phyloP scores from a whole-genome alignment of 2,113 vertebrate genomes.

The Passer montanus region DNA sequence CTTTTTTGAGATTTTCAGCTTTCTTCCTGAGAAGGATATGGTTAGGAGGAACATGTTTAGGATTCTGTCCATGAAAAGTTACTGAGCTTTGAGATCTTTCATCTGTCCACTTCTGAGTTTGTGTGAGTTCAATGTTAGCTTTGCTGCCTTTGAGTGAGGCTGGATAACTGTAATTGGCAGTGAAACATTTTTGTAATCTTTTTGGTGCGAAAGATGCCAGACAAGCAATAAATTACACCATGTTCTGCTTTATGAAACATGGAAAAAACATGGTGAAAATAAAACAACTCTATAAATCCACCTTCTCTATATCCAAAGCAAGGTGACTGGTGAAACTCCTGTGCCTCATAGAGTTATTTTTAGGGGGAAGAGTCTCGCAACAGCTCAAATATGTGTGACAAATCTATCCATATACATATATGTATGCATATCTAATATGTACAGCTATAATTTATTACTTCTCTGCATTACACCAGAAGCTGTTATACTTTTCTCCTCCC shows the following conservation, averaged over 20 bases:
- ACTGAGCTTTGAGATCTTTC: slow-evolving; percentile 9
- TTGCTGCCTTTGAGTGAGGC: neutral
- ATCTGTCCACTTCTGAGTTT: neutral
- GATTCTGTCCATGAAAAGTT: neutral
- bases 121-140: neutral
- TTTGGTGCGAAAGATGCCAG: neutral
- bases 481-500: neutral
- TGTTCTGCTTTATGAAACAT: slow-evolving; percentile 52
- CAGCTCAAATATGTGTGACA: neutral
- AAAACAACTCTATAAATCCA: neutral
- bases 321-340: neutral
- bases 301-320: neutral
- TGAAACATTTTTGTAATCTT: slow-evolving; percentile 25
- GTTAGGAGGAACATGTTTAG: neutral
- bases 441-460: neutral
- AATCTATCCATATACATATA: neutral
- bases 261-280: neutral
- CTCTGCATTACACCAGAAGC: neutral
- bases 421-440: neutral
- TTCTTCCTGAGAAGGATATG: neutral
- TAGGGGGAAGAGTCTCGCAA: neutral
- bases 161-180: slow-evolving; percentile 32
- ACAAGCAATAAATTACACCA: slow-evolving; percentile 31
- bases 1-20: neutral
- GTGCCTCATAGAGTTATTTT: neutral